These are phyloP conservation scores for Syrrhaptes paradoxus DNA, from an alignment of 2,113 vertebrate genomes.

Conservation along the genomic window DNA sequence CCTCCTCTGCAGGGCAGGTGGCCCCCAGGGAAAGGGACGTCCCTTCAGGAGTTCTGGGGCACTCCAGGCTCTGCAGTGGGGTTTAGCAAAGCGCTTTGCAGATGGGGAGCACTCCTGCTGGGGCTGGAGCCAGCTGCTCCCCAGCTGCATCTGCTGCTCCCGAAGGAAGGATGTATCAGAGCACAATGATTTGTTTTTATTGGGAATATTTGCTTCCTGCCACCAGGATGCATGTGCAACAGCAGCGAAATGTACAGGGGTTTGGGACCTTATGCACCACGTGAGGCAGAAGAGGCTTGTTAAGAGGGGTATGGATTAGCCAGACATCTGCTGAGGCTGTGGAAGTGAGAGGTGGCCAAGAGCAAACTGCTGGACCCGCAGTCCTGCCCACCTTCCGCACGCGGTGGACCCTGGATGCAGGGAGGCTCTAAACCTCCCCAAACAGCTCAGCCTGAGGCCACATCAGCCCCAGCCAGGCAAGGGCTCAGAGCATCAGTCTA, in stretches of 20 bases:
- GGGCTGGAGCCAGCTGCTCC: slow-evolving; percentile 39
- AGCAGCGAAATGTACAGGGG: not conserved
- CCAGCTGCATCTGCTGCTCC: slow-evolving; percentile 56
- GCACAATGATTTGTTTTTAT: slow-evolving; percentile 62
- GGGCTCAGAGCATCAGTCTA: not conserved
- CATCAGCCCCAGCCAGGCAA: not conserved
- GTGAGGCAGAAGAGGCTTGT: not conserved
- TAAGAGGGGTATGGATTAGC: not conserved
- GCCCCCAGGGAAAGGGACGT: not conserved
- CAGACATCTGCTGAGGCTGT: not conserved
- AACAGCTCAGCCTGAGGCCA: not conserved
- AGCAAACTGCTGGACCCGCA: not conserved
- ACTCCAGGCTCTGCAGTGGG: not conserved
- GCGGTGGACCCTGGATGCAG: not conserved
- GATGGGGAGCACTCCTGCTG: not conserved
- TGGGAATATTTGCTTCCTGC: slow-evolving; percentile 63
- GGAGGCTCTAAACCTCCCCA: not conserved
- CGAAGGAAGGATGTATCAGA: slow-evolving; percentile 31
- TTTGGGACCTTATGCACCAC: not conserved
- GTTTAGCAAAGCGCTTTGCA: not conserved
- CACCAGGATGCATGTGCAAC: slow-evolving; percentile 25
- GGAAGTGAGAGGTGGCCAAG: not conserved
- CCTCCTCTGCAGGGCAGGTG: not conserved
- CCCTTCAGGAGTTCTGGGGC: not conserved
- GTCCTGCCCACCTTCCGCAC: not conserved